A percentile compares a stretch with the other conserved stretches of the same genome.
phyloP scores from a whole-genome alignment of 1,140 invertebrate genomes.

The Steinernema feltiae region DNA sequence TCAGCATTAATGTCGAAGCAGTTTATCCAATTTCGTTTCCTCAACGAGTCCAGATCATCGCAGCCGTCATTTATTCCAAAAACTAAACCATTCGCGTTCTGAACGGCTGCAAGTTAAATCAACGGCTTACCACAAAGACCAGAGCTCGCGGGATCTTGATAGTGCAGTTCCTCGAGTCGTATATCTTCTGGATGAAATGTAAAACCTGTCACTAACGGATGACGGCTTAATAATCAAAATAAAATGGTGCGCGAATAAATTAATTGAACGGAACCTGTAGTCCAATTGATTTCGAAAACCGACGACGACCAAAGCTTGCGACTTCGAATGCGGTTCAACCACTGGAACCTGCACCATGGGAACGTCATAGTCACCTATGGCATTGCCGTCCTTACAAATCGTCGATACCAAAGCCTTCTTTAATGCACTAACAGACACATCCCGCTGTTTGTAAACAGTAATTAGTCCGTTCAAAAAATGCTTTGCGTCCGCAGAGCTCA shows the following conservation, averaged over 20 bases:
- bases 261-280: constrained; percentile 33
- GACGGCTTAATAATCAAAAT: constrained; percentile 27
- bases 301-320: constrained; percentile 45
- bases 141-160: constrained; percentile 45
- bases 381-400: constrained; percentile 27
- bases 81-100: constrained; percentile 47
- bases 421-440: constrained; percentile 44
- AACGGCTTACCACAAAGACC: constrained; percentile 50
- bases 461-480: constrained; percentile 43
- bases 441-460: constrained; percentile 53
- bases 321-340: constrained; percentile 44
- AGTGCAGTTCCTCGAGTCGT: constrained; percentile 41
- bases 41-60: constrained; percentile 39
- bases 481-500: constrained; percentile 31
- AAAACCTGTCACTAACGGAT: constrained; percentile 46
- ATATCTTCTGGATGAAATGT: constrained; percentile 44
- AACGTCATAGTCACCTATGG: constrained; percentile 15
- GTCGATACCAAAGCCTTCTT: constrained; percentile 36
- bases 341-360: constrained; percentile 43
- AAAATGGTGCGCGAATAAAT: not conserved
- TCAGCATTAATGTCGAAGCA: not conserved
- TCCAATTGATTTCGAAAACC: constrained; percentile 45
- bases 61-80: constrained; percentile 48
- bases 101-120: not conserved
- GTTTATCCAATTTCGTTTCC: constrained; percentile 46